These are phyloP conservation scores for Aegithalos caudatus DNA, from an alignment of 2,113 vertebrate species.

Conservation along the genomic window DNA sequence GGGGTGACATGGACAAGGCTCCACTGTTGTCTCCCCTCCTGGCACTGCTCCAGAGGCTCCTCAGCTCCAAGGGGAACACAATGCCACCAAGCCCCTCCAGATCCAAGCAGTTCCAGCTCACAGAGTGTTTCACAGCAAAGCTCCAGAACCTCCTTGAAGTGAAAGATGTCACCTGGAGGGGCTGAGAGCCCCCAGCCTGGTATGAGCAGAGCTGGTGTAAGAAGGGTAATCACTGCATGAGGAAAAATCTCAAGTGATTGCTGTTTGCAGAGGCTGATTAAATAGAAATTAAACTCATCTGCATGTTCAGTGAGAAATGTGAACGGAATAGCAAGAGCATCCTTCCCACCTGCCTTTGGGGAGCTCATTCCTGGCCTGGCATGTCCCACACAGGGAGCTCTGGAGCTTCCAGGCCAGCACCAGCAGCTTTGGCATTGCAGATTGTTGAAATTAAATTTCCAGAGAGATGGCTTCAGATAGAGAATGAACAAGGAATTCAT, in stretches of 20 bases:
- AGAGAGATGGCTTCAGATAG: neutral
- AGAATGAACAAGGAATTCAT: neutral
- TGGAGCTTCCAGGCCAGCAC: fast-evolving
- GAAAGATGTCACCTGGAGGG: neutral
- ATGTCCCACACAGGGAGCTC: neutral
- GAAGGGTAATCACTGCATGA: slow-evolving; percentile 39
- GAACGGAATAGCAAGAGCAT: slow-evolving; percentile 21
- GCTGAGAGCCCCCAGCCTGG: neutral
- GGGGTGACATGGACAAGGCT: neutral
- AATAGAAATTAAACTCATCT: slow-evolving; percentile 65
- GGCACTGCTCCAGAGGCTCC: neutral
- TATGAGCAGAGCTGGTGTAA: neutral
- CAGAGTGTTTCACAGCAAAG: neutral
- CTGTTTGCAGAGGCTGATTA: slow-evolving; percentile 67
- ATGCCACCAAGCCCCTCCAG: neutral
- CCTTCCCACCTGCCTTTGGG: neutral
- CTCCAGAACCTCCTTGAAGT: neutral
- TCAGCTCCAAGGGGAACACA: neutral
- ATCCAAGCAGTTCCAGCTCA: neutral
- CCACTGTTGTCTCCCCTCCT: fast-evolving
- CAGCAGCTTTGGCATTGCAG: neutral
- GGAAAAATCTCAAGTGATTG: slow-evolving; percentile 60
- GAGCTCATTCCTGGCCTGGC: neutral
- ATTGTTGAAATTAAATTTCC: neutral
- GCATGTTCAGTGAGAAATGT: slow-evolving; percentile 24